A percentile compares a stretch with the other conserved stretches of the same genome.
Conservation (phyloP, 2,113 vertebrate species). For the Gymnocephalus cernua region DNA sequence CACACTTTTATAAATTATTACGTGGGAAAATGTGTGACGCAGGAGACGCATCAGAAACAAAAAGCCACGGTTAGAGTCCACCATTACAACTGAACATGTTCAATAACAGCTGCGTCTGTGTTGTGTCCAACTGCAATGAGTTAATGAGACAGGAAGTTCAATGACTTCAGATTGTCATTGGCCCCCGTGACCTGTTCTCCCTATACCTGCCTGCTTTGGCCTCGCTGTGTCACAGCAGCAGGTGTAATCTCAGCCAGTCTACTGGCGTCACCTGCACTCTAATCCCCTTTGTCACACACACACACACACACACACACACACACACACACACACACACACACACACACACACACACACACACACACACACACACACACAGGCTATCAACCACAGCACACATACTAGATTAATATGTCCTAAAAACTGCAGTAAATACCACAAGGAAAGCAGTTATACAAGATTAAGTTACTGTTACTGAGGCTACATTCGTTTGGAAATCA, state of each 20-base stretch:
- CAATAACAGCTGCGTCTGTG: neutral
- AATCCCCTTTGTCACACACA: constrained; percentile 55
- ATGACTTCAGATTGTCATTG: neutral
- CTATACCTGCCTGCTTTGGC: constrained; percentile 25
- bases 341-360: too few species aligned
- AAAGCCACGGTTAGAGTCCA: neutral
- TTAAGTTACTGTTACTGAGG: neutral
- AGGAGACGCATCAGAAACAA: neutral
- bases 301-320: too few species aligned
- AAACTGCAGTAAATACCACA: neutral
- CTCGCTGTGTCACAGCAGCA: constrained; percentile 18
- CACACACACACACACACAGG: too few species aligned
- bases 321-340: neutral
- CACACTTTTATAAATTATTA: neutral
- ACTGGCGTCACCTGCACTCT: constrained; percentile 49
- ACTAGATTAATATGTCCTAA: neutral
- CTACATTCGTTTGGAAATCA: neutral
- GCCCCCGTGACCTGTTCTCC: neutral
- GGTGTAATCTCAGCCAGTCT: constrained; percentile 57
- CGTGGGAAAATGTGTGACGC: neutral
- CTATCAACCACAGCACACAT: neutral
- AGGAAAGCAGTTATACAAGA: neutral
- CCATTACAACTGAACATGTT: neutral
- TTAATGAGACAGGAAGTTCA: constrained; percentile 22
- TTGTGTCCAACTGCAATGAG: neutral